phyloP scores from a whole-genome alignment of 2,888 invertebrate genomes.

The Macrophya alboannulata region DNA sequence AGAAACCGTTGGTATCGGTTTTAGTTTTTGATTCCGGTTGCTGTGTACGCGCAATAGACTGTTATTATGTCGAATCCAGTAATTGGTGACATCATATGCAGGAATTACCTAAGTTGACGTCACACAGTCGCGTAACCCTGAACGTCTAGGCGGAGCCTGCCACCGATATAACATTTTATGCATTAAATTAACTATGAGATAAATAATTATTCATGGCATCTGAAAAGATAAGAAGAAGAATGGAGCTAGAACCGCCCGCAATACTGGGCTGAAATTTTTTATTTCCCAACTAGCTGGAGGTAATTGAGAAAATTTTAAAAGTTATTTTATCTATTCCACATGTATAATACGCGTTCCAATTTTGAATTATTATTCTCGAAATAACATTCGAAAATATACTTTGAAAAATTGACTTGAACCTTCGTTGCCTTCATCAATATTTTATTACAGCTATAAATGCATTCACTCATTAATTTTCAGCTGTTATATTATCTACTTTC shows the following conservation, averaged over 20 bases:
- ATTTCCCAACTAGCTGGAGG: not conserved
- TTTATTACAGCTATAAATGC: not conserved
- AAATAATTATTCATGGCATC: constrained; percentile 17
- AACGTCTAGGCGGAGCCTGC: constrained; percentile 34
- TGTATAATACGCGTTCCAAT: no score
- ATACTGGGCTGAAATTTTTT: not conserved
- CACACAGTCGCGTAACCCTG: constrained; percentile 49
- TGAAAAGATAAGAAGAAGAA: constrained; percentile 1
- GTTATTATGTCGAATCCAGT: constrained; percentile 57
- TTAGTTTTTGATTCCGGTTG: not conserved
- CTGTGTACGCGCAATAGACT: constrained; percentile 13
- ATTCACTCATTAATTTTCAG: not conserved
- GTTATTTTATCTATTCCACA: no score
- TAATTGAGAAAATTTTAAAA: no score
- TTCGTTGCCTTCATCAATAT: no score
- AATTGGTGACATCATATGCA: constrained; percentile 70
- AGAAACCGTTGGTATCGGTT: not conserved
- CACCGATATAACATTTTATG: constrained; percentile 30
- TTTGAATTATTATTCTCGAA: no score
- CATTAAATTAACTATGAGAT: constrained; percentile 5
- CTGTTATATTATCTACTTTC: not conserved
- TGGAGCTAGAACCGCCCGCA: no score
- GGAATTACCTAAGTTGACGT: constrained; percentile 60
- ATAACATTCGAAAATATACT: no score
- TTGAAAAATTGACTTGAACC: no score